Evolutionary conservation across 2,888 invertebrate species (phyloP).

Genomic region (Pseudococcus viburni): DNA sequence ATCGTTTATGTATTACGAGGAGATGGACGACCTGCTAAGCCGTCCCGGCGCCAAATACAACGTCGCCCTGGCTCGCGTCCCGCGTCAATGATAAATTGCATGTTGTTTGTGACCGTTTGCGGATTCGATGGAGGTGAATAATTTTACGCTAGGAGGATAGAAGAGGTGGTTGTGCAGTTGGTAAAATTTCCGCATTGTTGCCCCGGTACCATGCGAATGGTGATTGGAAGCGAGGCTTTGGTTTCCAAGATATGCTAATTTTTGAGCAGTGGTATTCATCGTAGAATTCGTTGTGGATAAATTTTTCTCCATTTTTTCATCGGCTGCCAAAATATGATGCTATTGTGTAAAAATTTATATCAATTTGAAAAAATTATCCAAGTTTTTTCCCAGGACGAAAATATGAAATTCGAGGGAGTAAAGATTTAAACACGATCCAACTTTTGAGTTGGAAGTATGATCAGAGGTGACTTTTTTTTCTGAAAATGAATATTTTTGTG

Average conservation of each 20-base stretch:
- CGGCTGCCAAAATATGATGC: no score
- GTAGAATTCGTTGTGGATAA: no score
- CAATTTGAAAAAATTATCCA: no score
- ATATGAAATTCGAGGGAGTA: no score
- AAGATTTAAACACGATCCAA: no score
- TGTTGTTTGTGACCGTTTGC: conserved; percentile 2
- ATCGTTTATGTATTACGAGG: not conserved
- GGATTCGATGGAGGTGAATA: not conserved
- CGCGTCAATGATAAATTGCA: not conserved
- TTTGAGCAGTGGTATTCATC: no score
- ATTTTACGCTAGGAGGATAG: not conserved
- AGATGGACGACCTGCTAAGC: conserved; percentile 27
- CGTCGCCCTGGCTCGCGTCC: not conserved
- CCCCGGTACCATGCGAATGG: not conserved
- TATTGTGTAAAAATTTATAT: no score
- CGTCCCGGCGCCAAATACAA: not conserved
- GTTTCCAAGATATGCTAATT: not conserved
- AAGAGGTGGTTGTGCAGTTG: not conserved
- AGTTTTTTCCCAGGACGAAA: no score
- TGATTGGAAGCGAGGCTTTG: not conserved
- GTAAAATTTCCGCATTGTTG: not conserved
- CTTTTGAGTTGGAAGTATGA: no score
- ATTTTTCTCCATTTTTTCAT: no score
- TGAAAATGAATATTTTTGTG: no score
- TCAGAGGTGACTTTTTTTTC: no score